Percentiles rank a stretch among this genome's conserved stretches.
Evolutionary conservation across 2,113 vertebrate species (phyloP).

Genomic region (Speoplatyrhinus poulsoni): DNA sequence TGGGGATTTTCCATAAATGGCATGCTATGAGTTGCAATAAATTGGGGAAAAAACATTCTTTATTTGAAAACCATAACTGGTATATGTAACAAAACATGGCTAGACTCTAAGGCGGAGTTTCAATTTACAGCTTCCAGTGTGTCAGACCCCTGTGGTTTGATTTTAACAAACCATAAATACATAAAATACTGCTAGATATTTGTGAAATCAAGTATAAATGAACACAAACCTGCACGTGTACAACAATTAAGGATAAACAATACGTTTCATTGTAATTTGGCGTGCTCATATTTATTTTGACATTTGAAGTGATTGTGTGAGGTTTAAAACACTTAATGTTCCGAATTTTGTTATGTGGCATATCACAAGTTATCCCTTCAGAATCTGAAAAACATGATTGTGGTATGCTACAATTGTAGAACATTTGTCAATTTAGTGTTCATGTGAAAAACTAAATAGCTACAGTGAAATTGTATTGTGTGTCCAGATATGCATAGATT

Average conservation of each 20-base stretch:
- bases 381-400: slow-evolving; percentile 2
- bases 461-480: background rate
- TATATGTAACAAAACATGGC: slow-evolving; percentile 29
- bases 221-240: background rate
- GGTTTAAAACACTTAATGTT: background rate
- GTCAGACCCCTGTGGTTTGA: slow-evolving; percentile 77
- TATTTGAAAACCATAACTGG: slow-evolving; percentile 54
- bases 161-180: slow-evolving; percentile 68
- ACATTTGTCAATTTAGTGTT: background rate
- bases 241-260: slow-evolving; percentile 16
- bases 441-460: background rate
- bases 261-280: background rate
- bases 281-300: slow-evolving; percentile 23
- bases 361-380: background rate
- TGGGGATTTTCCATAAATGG: background rate
- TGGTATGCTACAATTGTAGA: background rate
- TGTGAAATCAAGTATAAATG: slow-evolving; percentile 50
- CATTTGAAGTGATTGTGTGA: slow-evolving; percentile 16
- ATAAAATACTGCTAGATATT: slow-evolving; percentile 52
- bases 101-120: background rate
- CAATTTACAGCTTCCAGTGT: slow-evolving; percentile 77
- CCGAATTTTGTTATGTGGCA: background rate
- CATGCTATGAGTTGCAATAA: background rate
- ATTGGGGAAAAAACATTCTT: slow-evolving; percentile 31
- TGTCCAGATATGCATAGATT: no score